Conservation (phyloP, 1,140 invertebrate genomes). For the Chymomyza costata region DNA sequence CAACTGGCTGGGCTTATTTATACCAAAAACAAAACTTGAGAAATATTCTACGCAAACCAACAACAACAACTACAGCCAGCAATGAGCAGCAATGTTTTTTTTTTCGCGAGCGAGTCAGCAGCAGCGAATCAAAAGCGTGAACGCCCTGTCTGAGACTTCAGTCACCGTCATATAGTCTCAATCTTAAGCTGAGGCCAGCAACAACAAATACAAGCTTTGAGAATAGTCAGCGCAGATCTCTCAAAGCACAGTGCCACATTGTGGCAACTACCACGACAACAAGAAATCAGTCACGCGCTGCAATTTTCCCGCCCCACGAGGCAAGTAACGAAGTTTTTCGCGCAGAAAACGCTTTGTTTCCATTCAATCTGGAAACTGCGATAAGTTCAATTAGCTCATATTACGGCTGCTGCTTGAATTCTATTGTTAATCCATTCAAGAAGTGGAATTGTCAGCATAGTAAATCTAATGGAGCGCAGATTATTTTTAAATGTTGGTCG, state of each 20-base stretch:
- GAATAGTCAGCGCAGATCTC: constrained; percentile 39
- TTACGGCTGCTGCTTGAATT: too few species aligned
- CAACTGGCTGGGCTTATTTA: constrained; percentile 56
- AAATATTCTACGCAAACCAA: constrained; percentile 57
- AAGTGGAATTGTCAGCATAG: too few species aligned
- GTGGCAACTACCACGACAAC: not conserved
- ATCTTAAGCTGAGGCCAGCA: constrained; percentile 19
- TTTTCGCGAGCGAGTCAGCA: not conserved
- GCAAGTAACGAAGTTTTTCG: constrained; percentile 10
- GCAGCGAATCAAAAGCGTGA: constrained; percentile 39
- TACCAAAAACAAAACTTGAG: constrained; percentile 54
- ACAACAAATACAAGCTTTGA: constrained; percentile 18
- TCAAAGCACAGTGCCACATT: constrained; percentile 37
- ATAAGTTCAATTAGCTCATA: constrained; percentile 36
- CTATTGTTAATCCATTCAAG: too few species aligned
- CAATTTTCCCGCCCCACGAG: not conserved
- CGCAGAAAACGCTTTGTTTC: constrained; percentile 17
- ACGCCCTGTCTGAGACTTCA: constrained; percentile 39
- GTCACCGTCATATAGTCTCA: constrained; percentile 5
- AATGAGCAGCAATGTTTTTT: too few species aligned
- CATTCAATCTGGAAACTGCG: constrained; percentile 9
- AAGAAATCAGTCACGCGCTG: constrained; percentile 42
- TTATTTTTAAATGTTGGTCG: constrained; percentile 4
- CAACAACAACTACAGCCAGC: constrained; percentile 1
- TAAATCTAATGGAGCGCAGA: too few species aligned